Base-by-base conservation (phyloP, 1,140 invertebrate genomes). In the Ctenoplectra terminalis region DNA sequence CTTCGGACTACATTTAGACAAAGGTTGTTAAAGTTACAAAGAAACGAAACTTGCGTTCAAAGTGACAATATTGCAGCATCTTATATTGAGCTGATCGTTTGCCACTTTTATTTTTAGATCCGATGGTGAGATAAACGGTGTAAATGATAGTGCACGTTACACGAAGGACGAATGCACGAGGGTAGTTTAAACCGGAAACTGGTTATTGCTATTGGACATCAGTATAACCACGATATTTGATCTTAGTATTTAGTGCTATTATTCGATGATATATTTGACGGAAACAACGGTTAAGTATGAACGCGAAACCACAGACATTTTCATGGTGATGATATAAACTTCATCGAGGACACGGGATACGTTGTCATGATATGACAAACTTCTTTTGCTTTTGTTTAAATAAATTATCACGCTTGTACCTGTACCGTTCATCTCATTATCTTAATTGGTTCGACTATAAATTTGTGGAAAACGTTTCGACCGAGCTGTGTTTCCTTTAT, bases 61-160 rank as follows among this genome's bases (percentile, higher is more conserved):
- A 37, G 34, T 63, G 61, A 63, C 61, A 63, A 63, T n/a, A 37
- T 63, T 1, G 23, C 5, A n/a, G 61, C 61, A 37, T 6, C 34
- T n/a, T 63, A 13, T 23, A 37, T 37, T 31, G 20, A n/a, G 23
- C 31, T n/a, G 43, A 50, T 69, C 48, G 17, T 48, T 69, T 31
- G 43, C 17, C 9, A 50, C 46, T 61, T 61, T 37, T 61, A 61
- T 13, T 48, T 69, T 69, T 31, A 46, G 66, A 69, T 69, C 43
- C 9, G n/a, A 11, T 50, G 29, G 20, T 20, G 26, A 29, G 66
- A 69, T 69, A 69, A 69, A 48, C 46, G 46, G 29, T 31, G 66
- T 69, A 48, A 69, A 69, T 69, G 46, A 69, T 69, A 48, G 66
- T 50, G 66, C 40, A 13, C 66, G 26, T 69, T 48, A 48, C 66